Evolutionary conservation across 2,797 vertebrate species (phyloP), one percentile per base, ranked within the genome.

Genomic region (Macropus fuliginosus): DNA sequence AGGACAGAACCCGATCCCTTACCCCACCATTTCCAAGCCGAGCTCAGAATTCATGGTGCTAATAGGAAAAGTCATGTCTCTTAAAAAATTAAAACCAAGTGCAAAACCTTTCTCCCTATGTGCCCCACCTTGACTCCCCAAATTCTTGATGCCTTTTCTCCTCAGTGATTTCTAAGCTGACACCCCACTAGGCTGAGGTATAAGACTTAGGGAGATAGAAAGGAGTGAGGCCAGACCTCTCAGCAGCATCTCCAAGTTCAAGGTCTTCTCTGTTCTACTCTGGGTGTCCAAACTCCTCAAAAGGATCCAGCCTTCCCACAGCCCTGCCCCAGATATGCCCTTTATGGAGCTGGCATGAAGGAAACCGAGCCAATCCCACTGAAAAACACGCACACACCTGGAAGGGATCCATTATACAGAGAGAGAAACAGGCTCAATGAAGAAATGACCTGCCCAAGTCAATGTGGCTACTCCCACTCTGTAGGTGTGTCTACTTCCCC

Each of bases 51-150:
- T 6, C 46, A 59, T 11, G 57, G 31, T 34, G 92, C 91, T 92
- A 28, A n/a, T 92, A 92, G 96, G 50, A 93, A 92, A 92, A 97
- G 96, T 91, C 89, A 87, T 92, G 28, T 9, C 0, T 66, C 93
- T 92, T n/a, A 13, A 57, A 55, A 94, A 57, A 91, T 81, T 8
- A 46, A 81, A 54, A 54, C 52, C 90, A 90, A 9, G 14, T 54
- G 24, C 50, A 29, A 50, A 89, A 6, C 81, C n/a, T 92, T 56
- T 62, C 89, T 91, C 55, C 91, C 91, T 9, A 0, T 54, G 92
- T 92, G 3, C 8, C 57, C 57, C 54, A 46, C 55, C 1, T 28
- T 55, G n/a, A 28, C 52, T 34, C 52, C 1, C 34, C 34, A 74
- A 90, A 93, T 91, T 54, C 54, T 59, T 59, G 28, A 5, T 34